Conservation (phyloP, 2,888 invertebrate species). For the Ochropleura plecta region DNA sequence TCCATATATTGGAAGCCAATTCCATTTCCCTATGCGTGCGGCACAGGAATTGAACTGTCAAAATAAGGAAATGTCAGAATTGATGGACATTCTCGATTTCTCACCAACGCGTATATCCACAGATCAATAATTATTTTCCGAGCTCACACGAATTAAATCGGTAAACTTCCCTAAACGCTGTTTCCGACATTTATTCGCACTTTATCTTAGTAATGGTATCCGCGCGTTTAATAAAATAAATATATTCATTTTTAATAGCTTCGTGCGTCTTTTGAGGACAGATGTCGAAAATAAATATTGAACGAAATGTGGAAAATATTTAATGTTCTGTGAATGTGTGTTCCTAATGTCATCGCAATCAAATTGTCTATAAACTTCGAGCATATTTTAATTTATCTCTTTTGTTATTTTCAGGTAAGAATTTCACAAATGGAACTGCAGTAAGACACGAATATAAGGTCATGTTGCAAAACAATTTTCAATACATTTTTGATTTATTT, state of each 20-base stretch:
- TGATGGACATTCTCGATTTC: constrained; percentile 60
- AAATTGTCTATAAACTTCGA: neutral
- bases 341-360: constrained; percentile 8
- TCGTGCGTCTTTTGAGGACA: constrained; percentile 41
- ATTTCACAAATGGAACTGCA: neutral
- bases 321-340: constrained; percentile 3
- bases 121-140: constrained; percentile 49
- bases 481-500: neutral
- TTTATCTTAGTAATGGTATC: constrained; percentile 54
- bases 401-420: constrained; percentile 54
- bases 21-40: constrained; percentile 9
- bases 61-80: constrained; percentile 71
- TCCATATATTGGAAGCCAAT: constrained; percentile 4
- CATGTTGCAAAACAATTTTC: neutral
- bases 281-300: constrained; percentile 44
- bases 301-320: constrained; percentile 27
- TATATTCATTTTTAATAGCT: constrained; percentile 51
- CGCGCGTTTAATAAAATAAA: constrained; percentile 42
- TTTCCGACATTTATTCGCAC: constrained; percentile 53
- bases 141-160: constrained; percentile 35
- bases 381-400: neutral
- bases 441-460: neutral
- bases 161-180: constrained; percentile 56
- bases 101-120: constrained; percentile 45
- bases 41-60: constrained; percentile 70